These are phyloP conservation scores for Syngnathoides biaculeatus DNA, from an alignment of 2,113 vertebrate species.

Conservation along the genomic window DNA sequence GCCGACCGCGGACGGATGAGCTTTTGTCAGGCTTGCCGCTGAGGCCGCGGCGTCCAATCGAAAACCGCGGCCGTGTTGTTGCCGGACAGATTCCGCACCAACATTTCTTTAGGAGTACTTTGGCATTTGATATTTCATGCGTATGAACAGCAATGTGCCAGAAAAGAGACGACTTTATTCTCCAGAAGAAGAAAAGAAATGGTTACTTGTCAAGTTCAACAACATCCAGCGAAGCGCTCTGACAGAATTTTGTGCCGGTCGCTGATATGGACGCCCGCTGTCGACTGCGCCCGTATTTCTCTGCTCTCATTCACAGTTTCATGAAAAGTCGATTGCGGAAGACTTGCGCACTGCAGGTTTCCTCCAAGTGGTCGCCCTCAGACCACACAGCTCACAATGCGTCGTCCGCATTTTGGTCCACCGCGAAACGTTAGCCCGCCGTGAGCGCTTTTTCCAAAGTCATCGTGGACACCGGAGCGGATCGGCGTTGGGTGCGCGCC, in stretches of 20 bases:
- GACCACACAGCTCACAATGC: constrained; percentile 5
- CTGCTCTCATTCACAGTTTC: constrained; percentile 65
- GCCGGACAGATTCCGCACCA: constrained; percentile 29
- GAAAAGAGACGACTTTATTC: too few species aligned
- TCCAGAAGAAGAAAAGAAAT: not conserved
- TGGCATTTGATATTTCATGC: constrained; percentile 10
- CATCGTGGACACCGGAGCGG: not conserved
- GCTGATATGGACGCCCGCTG: constrained; percentile 21
- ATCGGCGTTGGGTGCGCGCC: too few species aligned
- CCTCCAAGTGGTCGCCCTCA: constrained; percentile 22
- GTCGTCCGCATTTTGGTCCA: constrained; percentile 3
- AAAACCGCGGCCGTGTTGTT: constrained; percentile 28
- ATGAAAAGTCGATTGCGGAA: constrained; percentile 65
- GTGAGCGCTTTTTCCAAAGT: not conserved
- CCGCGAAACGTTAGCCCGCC: constrained; percentile 1
- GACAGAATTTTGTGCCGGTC: too few species aligned
- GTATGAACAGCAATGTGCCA: too few species aligned
- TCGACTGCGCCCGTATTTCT: constrained; percentile 43
- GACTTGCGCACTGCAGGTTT: constrained; percentile 48
- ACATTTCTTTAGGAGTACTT: constrained; percentile 13
- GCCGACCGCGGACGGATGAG: constrained; percentile 35
- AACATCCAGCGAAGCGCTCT: not conserved
- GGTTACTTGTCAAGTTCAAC: not conserved
- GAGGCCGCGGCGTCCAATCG: constrained; percentile 14
- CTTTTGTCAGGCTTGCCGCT: constrained; percentile 30